These are phyloP conservation scores for Nerophis lumbriciformis DNA, from an alignment of 2,113 vertebrate species.

Conservation along the genomic window DNA sequence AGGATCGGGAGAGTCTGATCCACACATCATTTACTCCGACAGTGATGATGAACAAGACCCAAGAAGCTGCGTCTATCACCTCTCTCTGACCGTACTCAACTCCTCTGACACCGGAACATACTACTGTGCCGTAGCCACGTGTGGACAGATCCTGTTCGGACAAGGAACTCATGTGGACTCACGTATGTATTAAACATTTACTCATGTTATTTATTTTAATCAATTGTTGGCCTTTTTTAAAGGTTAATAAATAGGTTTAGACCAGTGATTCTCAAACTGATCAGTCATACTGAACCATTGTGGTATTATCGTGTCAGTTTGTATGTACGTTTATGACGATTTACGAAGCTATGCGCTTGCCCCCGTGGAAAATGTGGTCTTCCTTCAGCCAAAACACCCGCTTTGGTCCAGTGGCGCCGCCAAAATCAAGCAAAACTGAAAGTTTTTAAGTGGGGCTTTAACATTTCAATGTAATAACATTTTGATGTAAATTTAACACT, in stretches of 20 bases:
- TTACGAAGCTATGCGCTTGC: too few relatives aligned
- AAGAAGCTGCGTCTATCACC: constrained; percentile 7
- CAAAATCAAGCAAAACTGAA: too few relatives aligned
- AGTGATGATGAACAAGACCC: not conserved
- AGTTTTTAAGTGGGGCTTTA: too few relatives aligned
- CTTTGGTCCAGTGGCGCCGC: too few relatives aligned
- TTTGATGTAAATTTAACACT: too few relatives aligned
- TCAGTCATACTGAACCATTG: too few relatives aligned
- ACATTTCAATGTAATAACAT: too few relatives aligned
- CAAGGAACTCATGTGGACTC: constrained; percentile 19
- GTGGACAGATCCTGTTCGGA: constrained; percentile 20
- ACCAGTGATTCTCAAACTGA: too few relatives aligned
- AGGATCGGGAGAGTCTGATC: not conserved
- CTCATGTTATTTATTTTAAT: not conserved
- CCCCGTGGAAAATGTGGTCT: too few relatives aligned
- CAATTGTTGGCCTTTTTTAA: not conserved
- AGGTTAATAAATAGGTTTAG: not conserved
- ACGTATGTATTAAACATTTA: not conserved
- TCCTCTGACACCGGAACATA: constrained; percentile 30
- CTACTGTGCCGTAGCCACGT: constrained; percentile 26
- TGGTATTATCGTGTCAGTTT: too few relatives aligned
- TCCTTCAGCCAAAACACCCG: too few relatives aligned
- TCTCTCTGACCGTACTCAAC: not conserved
- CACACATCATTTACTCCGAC: constrained; percentile 1
- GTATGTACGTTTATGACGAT: too few relatives aligned